A percentile compares a stretch with the other conserved stretches of the same genome.
Conservation (phyloP, 2,113 vertebrate species). For the Calyptomena viridis region DNA sequence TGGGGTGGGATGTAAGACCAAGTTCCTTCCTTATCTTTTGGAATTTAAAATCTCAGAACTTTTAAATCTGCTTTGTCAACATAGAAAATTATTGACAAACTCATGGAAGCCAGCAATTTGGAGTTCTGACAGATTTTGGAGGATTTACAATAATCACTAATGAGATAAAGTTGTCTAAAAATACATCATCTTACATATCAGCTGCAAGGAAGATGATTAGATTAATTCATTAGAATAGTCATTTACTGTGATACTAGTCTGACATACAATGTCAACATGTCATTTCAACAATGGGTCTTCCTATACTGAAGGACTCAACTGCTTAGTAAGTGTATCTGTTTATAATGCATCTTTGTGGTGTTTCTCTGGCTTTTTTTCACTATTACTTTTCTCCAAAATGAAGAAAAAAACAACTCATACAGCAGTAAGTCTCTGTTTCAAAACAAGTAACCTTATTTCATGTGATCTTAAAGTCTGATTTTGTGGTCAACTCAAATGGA, state of each 20-base stretch:
- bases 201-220: neutral
- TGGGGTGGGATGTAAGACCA: neutral
- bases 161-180: conserved; percentile 20
- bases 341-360: neutral
- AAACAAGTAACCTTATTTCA: neutral
- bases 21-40: neutral
- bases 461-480: neutral
- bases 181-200: neutral
- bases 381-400: neutral
- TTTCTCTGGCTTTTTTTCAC: neutral
- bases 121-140: neutral
- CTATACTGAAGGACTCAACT: neutral
- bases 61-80: neutral
- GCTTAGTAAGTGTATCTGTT: neutral
- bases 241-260: neutral
- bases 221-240: neutral
- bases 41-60: neutral
- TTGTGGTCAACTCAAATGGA: neutral
- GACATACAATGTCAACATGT: neutral
- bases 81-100: neutral
- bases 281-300: neutral
- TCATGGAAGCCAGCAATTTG: neutral
- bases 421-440: neutral
- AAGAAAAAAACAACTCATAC: neutral
- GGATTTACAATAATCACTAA: neutral